Conservation (phyloP, 2,797 vertebrate genomes). For the Pelodytes ibericus region DNA sequence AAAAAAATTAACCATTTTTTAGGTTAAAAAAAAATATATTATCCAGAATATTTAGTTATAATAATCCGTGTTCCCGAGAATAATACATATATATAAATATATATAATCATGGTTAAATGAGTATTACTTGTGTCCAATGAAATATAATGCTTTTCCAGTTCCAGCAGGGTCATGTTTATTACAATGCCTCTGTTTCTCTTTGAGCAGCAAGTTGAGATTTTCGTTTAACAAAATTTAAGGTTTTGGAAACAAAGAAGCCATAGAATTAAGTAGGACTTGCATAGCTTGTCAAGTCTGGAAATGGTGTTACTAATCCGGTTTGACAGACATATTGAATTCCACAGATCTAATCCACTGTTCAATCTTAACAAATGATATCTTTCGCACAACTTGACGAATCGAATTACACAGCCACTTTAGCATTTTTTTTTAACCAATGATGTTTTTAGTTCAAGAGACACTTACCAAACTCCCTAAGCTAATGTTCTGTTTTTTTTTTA, state of each 20-base stretch:
- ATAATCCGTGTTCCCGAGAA: no score
- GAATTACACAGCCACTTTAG: constrained; percentile 20
- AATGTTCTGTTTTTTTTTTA: constrained; percentile 15
- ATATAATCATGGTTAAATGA: no score
- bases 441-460: constrained; percentile 15
- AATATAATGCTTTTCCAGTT: not conserved
- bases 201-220: not conserved
- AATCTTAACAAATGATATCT: constrained; percentile 44
- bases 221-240: not conserved
- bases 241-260: not conserved
- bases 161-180: not conserved
- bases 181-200: not conserved
- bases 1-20: no score
- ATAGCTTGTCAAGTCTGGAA: constrained; percentile 19
- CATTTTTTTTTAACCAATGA: constrained; percentile 13
- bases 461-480: constrained; percentile 26
- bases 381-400: constrained; percentile 29
- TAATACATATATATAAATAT: constrained; percentile 1
- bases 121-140: not conserved
- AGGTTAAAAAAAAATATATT: no score
- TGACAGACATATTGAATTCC: constrained; percentile 46
- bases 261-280: constrained; percentile 4
- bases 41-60: no score
- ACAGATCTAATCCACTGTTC: constrained; percentile 35
- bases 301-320: constrained; percentile 27